Conservation (phyloP, 2,797 vertebrate genomes). For the Eospalax fontanierii region DNA sequence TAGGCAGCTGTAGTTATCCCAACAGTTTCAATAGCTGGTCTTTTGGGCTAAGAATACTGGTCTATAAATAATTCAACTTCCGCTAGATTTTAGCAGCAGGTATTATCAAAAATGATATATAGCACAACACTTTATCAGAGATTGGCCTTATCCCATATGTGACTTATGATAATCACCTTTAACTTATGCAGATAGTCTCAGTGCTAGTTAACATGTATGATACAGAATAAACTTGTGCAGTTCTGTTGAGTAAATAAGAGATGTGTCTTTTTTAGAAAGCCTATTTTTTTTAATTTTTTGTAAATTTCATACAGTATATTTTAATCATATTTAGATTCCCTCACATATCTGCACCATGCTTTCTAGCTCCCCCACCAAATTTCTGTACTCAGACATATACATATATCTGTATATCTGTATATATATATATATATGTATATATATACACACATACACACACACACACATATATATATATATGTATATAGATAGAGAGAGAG, state of each 20-base stretch:
- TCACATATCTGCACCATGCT: no score
- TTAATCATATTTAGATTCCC: no score
- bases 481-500: no score
- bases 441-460: no score
- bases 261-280: neutral
- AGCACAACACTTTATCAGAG: conserved; percentile 51
- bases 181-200: neutral
- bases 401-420: no score
- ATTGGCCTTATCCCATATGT: conserved; percentile 61
- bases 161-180: neutral
- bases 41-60: conserved; percentile 69
- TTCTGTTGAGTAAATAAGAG: neutral
- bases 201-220: neutral
- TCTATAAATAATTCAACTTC: conserved; percentile 84
- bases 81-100: conserved; percentile 58
- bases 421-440: no score
- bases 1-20: conserved; percentile 37
- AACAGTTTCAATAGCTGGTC: conserved; percentile 63
- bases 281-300: no score
- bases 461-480: no score
- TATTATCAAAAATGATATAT: conserved; percentile 72
- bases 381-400: no score
- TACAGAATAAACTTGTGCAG: neutral
- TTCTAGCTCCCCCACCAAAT: no score
- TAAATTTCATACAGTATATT: no score